Conservation (phyloP, 2,113 vertebrate species). For the Centropus bengalensis region DNA sequence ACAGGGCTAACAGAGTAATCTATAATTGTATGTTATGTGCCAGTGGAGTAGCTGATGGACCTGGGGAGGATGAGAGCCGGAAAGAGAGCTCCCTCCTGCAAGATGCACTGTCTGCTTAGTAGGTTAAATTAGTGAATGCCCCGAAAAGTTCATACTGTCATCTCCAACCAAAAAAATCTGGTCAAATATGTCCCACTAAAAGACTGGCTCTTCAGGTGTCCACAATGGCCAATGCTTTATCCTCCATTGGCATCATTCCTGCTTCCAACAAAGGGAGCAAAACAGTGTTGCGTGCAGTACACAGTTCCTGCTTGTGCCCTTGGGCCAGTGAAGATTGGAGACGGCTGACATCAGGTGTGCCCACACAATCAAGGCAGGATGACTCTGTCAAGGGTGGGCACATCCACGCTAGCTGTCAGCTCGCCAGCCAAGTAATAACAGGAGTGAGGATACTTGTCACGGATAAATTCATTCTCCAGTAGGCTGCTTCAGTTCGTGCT, state of each 20-base stretch:
- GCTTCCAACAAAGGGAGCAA: background rate
- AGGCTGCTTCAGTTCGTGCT: background rate
- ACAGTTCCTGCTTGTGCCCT: background rate
- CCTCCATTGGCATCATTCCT: accelerated
- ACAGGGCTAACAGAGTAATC: background rate
- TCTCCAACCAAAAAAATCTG: background rate
- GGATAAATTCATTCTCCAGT: background rate
- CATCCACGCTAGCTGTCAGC: background rate
- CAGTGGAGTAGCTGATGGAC: background rate
- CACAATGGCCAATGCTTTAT: background rate
- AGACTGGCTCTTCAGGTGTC: background rate
- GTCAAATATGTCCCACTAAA: background rate
- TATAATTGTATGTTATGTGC: background rate
- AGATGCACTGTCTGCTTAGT: background rate
- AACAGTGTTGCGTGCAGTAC: background rate
- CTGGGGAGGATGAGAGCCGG: background rate
- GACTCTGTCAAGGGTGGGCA: background rate
- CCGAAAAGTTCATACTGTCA: background rate
- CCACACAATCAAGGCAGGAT: background rate
- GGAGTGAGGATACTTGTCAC: background rate
- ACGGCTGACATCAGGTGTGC: background rate
- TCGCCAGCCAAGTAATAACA: accelerated
- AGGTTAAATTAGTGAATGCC: background rate
- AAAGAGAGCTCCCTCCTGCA: background rate
- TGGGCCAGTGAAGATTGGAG: background rate